Conservation (phyloP, 2,113 vertebrate genomes). For the Pipra filicauda region DNA sequence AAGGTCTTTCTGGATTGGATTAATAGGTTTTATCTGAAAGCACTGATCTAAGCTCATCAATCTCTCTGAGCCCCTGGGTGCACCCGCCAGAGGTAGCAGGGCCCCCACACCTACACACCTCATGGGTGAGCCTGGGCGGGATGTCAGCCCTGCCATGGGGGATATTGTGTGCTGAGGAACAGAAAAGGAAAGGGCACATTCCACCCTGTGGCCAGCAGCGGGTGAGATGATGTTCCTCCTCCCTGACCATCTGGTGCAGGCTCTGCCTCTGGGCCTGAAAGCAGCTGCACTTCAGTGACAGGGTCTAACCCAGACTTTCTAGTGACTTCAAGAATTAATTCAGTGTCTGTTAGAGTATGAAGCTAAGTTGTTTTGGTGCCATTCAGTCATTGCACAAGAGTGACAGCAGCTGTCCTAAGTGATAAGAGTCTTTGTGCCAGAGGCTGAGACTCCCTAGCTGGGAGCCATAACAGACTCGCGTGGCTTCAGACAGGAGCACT, state of each 20-base stretch:
- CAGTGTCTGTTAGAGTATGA: not conserved
- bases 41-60: not conserved
- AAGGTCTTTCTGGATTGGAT: not conserved
- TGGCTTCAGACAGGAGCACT: not conserved
- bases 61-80: not conserved
- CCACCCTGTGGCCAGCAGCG: not conserved
- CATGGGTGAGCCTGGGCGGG: not conserved
- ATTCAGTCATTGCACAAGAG: not conserved
- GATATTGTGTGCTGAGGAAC: rapidly evolving
- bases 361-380: not conserved
- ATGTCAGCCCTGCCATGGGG: rapidly evolving
- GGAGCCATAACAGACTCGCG: rapidly evolving
- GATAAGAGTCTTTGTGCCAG: not conserved
- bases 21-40: not conserved
- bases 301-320: not conserved
- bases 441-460: not conserved
- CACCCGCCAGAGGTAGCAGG: rapidly evolving
- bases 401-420: not conserved
- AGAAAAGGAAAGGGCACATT: not conserved
- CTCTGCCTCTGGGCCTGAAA: not conserved
- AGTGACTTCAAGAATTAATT: not conserved
- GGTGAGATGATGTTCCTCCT: not conserved
- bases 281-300: not conserved
- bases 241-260: rapidly evolving
- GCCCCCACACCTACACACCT: rapidly evolving